phyloP scores from a whole-genome alignment of 2,888 invertebrate genomes.

The Laspeyria flexula region DNA sequence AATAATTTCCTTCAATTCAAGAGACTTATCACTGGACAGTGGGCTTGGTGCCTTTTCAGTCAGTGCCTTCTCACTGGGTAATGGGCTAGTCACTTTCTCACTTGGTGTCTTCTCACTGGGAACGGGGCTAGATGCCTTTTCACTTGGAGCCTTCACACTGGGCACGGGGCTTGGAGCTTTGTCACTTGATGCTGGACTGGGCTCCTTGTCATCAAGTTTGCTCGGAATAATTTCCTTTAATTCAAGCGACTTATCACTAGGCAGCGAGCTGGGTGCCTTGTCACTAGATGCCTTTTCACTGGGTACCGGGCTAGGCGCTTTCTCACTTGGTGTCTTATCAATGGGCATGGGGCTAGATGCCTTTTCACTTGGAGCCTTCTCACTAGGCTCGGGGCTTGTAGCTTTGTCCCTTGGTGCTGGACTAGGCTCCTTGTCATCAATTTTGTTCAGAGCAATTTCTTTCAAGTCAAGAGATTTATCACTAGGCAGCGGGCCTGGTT shows the following conservation, averaged over 20 bases:
- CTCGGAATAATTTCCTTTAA: too few relatives aligned
- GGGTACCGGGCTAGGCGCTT: background rate
- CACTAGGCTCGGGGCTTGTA: background rate
- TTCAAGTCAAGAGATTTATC: background rate
- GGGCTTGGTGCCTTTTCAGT: background rate
- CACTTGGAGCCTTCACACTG: background rate
- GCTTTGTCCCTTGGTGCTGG: constrained; percentile 1
- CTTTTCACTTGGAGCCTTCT: background rate
- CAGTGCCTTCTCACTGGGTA: constrained; percentile 8
- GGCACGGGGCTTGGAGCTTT: constrained; percentile 7
- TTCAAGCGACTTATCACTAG: background rate
- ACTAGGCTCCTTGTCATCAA: background rate
- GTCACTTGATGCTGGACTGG: constrained; percentile 32
- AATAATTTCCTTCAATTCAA: too few relatives aligned
- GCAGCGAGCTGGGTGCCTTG: background rate
- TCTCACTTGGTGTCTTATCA: constrained; percentile 8
- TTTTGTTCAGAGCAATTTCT: background rate
- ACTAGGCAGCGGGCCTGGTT: background rate
- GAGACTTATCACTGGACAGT: too few relatives aligned
- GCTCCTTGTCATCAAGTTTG: too few relatives aligned
- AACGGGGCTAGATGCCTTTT: background rate
- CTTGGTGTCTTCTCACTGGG: background rate
- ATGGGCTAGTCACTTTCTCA: constrained; percentile 20
- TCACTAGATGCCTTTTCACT: background rate
- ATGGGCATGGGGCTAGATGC: background rate